A percentile compares a stretch with the other conserved stretches of the same genome.
phyloP scores from a whole-genome alignment of 2,888 invertebrate genomes.

The Netelia fuscicornis region DNA sequence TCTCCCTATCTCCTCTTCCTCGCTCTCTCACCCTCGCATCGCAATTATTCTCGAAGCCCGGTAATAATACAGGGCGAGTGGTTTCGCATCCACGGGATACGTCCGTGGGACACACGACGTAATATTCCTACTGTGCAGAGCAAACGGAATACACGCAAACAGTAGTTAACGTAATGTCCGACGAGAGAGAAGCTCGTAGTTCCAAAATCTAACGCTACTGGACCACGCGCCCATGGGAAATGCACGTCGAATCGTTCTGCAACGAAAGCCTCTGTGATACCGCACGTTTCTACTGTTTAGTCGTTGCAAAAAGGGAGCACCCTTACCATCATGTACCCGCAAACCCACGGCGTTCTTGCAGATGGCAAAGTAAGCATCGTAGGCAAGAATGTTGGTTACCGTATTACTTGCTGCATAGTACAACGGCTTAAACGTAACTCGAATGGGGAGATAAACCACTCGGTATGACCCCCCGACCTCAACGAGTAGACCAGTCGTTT shows the following conservation, averaged over 20 bases:
- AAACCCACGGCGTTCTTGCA: not conserved
- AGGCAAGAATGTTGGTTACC: constrained; percentile 29
- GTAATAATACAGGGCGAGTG: constrained; percentile 47
- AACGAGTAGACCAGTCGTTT: constrained; percentile 50
- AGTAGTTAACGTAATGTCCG: constrained; percentile 13
- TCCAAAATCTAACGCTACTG: constrained; percentile 9
- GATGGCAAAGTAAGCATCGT: not conserved
- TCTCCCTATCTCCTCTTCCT: not conserved
- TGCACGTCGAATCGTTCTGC: constrained; percentile 55
- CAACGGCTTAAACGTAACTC: constrained; percentile 3
- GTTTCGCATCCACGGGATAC: constrained; percentile 4
- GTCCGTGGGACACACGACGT: not conserved
- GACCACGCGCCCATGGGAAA: constrained; percentile 49
- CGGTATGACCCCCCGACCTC: constrained; percentile 43
- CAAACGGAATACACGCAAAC: constrained; percentile 19
- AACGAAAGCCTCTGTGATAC: not conserved
- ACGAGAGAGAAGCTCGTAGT: constrained; percentile 13
- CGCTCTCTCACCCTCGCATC: not conserved
- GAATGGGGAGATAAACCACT: constrained; percentile 22
- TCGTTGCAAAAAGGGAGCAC: constrained; percentile 29
- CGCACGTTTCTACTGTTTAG: constrained; percentile 18
- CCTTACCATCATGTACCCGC: constrained; percentile 7
- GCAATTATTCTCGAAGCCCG: constrained; percentile 49
- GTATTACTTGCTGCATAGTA: constrained; percentile 1
- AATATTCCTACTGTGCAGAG: not conserved